phyloP scores from a whole-genome alignment of 2,113 vertebrate species.

The Cricetomys ansorgei region DNA sequence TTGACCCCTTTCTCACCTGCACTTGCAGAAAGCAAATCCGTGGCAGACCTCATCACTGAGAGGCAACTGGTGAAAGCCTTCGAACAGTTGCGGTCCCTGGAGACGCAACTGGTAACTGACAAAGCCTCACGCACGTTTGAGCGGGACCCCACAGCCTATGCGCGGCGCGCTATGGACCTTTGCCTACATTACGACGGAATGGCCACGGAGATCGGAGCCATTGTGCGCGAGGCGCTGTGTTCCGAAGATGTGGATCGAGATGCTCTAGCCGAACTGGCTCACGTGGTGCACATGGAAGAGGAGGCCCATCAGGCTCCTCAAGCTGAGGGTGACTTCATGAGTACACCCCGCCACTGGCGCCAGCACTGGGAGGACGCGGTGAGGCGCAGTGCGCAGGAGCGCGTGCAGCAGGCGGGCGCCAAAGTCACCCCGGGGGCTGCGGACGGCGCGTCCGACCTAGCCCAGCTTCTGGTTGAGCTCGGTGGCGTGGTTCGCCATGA shows the following conservation, averaged over 20 bases:
- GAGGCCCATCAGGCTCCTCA: constrained; percentile 72
- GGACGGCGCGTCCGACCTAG: constrained; percentile 62
- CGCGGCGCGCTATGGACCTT: constrained; percentile 84
- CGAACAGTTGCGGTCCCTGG: constrained; percentile 80
- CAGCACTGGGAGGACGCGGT: constrained; percentile 83
- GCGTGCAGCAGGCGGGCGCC: constrained; percentile 50
- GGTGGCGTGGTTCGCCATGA: constrained; percentile 76
- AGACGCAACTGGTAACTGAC: constrained; percentile 78
- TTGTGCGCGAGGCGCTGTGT: constrained; percentile 83
- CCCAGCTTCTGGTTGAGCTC: constrained; percentile 79
- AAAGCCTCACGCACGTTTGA: constrained; percentile 68
- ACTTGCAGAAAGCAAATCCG: constrained; percentile 50
- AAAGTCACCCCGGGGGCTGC: background rate
- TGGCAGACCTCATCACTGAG: constrained; percentile 87
- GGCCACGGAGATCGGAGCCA: constrained; percentile 54
- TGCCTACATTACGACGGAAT: constrained; percentile 86
- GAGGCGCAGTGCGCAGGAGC: constrained; percentile 66
- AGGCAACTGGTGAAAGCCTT: constrained; percentile 85
- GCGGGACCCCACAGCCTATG: constrained; percentile 77
- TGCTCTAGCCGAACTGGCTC: constrained; percentile 75
- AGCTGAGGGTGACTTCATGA: constrained; percentile 68
- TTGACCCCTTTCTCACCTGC: background rate
- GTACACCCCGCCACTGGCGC: constrained; percentile 86
- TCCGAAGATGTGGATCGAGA: constrained; percentile 55
- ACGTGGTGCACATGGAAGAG: constrained; percentile 84